Conservation (phyloP, 2,888 invertebrate species). For the Melieria picta region DNA sequence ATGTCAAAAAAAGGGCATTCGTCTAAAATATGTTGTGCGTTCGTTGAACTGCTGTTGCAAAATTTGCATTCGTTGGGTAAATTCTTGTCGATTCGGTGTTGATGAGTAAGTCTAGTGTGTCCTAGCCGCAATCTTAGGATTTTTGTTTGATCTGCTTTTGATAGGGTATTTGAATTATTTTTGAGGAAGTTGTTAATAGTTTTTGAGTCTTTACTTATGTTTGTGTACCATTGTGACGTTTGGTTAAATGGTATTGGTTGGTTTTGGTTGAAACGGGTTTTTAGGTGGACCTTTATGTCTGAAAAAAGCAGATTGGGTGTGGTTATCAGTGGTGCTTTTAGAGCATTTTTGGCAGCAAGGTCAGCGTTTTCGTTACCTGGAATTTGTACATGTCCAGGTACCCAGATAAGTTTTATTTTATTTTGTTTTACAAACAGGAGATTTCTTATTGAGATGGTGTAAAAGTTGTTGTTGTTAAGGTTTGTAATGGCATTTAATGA, state of each 20-base stretch:
- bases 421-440: not conserved
- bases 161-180: not conserved
- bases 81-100: not conserved
- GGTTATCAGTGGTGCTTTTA: not conserved
- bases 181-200: not conserved
- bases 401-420: constrained; percentile 9
- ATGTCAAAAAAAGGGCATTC: no score
- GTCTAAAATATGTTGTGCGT: no score
- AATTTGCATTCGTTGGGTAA: not conserved
- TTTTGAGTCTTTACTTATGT: not conserved
- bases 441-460: not conserved
- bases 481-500: not conserved
- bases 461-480: constrained; percentile 2
- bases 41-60: not conserved
- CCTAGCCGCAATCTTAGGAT: not conserved
- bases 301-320: not conserved
- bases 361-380: constrained; percentile 5
- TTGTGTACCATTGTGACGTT: not conserved
- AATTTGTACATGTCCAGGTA: not conserved
- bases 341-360: not conserved
- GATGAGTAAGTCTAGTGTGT: constrained; percentile 2
- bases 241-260: not conserved
- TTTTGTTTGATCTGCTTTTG: not conserved
- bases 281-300: not conserved
- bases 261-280: not conserved